Evolutionary conservation across 2,888 invertebrate genomes (phyloP).

Genomic region (Himalopsyche japonica): DNA sequence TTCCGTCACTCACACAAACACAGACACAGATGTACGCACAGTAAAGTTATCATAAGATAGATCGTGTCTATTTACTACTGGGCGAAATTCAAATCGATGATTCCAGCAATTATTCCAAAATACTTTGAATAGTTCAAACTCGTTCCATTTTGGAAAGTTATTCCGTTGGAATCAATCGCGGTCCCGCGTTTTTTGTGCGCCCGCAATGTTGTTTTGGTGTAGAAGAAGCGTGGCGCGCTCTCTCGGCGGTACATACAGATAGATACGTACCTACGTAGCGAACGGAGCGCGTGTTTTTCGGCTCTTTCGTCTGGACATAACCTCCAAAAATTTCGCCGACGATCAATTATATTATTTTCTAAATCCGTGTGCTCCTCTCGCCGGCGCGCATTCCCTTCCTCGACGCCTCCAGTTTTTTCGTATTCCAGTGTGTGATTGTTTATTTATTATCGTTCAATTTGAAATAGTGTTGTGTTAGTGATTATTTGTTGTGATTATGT

Average conservation of each 20-base stretch:
- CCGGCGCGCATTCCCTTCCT: background rate
- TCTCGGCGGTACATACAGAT: background rate
- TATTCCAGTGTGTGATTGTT: no score
- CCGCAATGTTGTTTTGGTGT: background rate
- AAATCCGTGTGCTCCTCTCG: background rate
- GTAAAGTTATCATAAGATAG: background rate
- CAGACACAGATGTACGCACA: background rate
- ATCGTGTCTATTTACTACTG: background rate
- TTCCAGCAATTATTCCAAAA: background rate
- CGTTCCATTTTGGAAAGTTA: background rate
- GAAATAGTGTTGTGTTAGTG: background rate
- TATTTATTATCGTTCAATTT: no score
- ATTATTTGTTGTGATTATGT: no score
- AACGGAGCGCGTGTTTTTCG: background rate
- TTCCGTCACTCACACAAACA: background rate
- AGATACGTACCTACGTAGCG: background rate
- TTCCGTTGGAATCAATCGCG: background rate
- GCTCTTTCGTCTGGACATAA: conserved; percentile 1
- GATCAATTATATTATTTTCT: background rate
- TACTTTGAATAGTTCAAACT: background rate
- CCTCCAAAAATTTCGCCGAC: background rate
- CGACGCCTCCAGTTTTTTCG: background rate
- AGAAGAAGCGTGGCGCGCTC: background rate
- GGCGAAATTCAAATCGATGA: background rate
- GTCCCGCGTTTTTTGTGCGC: background rate